A percentile compares a stretch with the other conserved stretches of the same genome.
phyloP scores from a whole-genome alignment of 2,888 invertebrate genomes.

The Biston betularia region DNA sequence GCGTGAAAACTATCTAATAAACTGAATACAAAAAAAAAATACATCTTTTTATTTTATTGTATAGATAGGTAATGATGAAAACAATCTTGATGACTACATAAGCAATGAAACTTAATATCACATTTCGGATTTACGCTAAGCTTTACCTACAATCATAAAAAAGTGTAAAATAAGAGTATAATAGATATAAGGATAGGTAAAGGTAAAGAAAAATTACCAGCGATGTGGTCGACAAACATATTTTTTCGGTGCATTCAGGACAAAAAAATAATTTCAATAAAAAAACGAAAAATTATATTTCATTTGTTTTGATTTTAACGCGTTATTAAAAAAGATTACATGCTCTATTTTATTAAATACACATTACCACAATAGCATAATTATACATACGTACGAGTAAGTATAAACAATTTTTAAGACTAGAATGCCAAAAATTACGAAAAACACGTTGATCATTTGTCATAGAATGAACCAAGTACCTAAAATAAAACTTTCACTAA shows the following conservation, averaged over 20 bases:
- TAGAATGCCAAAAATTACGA: conserved; percentile 62
- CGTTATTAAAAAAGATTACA: conserved; percentile 22
- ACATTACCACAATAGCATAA: conserved; percentile 47
- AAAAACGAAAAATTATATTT: too few relatives aligned
- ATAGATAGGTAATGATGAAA: background rate
- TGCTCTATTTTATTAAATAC: conserved; percentile 27
- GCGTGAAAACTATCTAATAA: conserved; percentile 5
- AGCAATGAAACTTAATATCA: conserved; percentile 64
- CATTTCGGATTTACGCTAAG: conserved; percentile 56
- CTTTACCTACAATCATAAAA: background rate
- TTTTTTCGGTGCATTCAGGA: background rate
- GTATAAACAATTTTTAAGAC: conserved; percentile 56
- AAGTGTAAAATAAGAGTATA: background rate
- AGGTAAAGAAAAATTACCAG: background rate
- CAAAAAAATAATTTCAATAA: conserved; percentile 27
- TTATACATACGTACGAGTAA: background rate
- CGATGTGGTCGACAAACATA: background rate
- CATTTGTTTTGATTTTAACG: conserved; percentile 18
- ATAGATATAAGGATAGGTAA: background rate
- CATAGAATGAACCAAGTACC: conserved; percentile 29
- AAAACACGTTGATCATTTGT: conserved; percentile 28
- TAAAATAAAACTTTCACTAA: conserved; percentile 4
- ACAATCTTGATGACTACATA: background rate
- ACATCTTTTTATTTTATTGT: too few relatives aligned
- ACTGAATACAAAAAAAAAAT: background rate